Base-by-base conservation (phyloP, 2,113 vertebrate genomes). In the Pandion haliaetus region DNA sequence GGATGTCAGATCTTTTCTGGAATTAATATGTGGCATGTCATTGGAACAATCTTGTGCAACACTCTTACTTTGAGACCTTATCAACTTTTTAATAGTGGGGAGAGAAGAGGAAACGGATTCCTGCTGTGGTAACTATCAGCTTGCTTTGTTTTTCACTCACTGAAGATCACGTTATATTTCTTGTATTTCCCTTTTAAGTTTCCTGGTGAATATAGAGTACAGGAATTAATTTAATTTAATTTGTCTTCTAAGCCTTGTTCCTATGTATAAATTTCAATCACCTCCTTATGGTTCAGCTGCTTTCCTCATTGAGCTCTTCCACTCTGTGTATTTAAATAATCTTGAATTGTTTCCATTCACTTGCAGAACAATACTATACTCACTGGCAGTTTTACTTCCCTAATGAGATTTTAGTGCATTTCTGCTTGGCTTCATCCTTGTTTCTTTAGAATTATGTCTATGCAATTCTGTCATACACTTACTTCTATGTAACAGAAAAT, bases 381-480 rank as follows among this genome's bases (percentile, higher is more conserved):
- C 44, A 42, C 50, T 93, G 86, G 38, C 54, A 96, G 45, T 86
- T 94, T 91, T 90, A 88, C 2, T 3, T 86, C 77, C 58, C 32
- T 96, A 82, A 88, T 93, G 54, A 92, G 78, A 82, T 92, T 96
- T 97, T 86, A 86, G 47, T 85, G 18, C 7, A 40, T 91, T 93
- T 87, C 32, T 96, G 36, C 79, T 90, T 93, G 34, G 25, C 10
- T 96, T 82, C 50, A 63, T 82, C 25, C 7, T 59, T 77, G 31
- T 76, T 29, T 91, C 20, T 72, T 87, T 76, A 71, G 74, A 92
- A 86, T 83, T 82, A 29, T 55, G 5, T 58, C 10, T 74, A 55
- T 10, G 32, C 12, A 36, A 17, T 84, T 73, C 73, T 82, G 49
- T 93, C 19, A 55, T 58, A 92, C 58, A 70, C 47, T 42, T 58